Evolutionary conservation across 2,113 vertebrate genomes (phyloP).

Genomic region (Burhinus bistriatus): DNA sequence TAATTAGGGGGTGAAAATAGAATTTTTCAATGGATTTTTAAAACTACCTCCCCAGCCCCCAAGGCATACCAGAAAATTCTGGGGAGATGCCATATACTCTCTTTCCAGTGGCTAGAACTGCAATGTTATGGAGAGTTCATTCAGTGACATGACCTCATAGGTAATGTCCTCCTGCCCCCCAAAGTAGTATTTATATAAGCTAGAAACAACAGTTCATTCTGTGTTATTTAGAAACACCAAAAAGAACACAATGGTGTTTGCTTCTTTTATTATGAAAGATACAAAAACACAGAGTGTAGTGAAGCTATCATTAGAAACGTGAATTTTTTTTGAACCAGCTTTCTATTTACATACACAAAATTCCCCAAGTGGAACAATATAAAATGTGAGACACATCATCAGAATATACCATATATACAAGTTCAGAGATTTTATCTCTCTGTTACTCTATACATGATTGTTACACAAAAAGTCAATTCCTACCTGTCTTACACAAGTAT

Average conservation of each 20-base stretch:
- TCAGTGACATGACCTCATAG: not conserved
- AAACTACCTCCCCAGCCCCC: not conserved
- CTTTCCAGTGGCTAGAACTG: not conserved
- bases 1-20: not conserved
- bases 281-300: conserved; percentile 61
- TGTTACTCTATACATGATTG: conserved; percentile 14
- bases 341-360: conserved; percentile 75
- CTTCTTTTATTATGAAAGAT: conserved; percentile 73
- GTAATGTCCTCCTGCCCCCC: not conserved
- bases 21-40: not conserved
- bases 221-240: not conserved
- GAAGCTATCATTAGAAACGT: conserved; percentile 20
- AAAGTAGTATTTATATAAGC: not conserved
- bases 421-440: conserved; percentile 36
- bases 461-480: not conserved
- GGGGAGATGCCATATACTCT: not conserved
- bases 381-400: conserved; percentile 76
- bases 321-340: conserved; percentile 43
- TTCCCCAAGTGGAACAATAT: conserved; percentile 76
- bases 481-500: not conserved
- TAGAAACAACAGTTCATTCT: not conserved
- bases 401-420: conserved; percentile 54
- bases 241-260: not conserved
- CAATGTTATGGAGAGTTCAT: not conserved
- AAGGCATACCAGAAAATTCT: not conserved